Evolutionary conservation across 2,113 vertebrate genomes (phyloP).

Genomic region (Brachirus orientalis): DNA sequence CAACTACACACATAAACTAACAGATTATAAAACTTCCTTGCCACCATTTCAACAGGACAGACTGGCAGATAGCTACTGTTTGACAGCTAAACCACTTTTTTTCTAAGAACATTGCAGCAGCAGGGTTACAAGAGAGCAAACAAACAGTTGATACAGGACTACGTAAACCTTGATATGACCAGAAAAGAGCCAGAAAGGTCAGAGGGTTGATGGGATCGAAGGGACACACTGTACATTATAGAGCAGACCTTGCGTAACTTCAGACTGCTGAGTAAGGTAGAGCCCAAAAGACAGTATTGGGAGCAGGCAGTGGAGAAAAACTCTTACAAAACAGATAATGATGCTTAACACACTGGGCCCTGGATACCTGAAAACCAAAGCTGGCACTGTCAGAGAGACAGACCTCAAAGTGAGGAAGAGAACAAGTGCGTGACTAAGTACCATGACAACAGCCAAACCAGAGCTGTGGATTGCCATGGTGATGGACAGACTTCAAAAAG

Average conservation of each 20-base stretch:
- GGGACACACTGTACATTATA: slow-evolving; percentile 45
- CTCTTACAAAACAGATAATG: slow-evolving; percentile 39
- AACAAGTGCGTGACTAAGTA: slow-evolving; percentile 28
- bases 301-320: slow-evolving; percentile 34
- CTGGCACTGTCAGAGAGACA: slow-evolving; percentile 11
- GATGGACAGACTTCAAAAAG: slow-evolving; percentile 34
- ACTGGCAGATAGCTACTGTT: slow-evolving; percentile 40
- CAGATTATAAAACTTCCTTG: slow-evolving; percentile 54
- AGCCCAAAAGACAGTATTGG: slow-evolving; percentile 20
- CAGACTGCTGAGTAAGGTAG: slow-evolving; percentile 7
- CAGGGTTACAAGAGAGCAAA: slow-evolving; percentile 45
- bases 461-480: slow-evolving; percentile 51
- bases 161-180: slow-evolving; percentile 27
- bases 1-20: slow-evolving; percentile 28
- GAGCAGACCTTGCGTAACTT: slow-evolving; percentile 34
- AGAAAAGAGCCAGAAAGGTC: slow-evolving; percentile 37
- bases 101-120: slow-evolving; percentile 53
- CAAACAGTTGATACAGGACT: slow-evolving; percentile 40
- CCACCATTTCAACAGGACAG: slow-evolving; percentile 34
- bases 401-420: slow-evolving; percentile 20
- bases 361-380: slow-evolving; percentile 43
- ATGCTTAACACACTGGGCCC: slow-evolving; percentile 21
- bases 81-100: slow-evolving; percentile 25
- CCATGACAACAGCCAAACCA: slow-evolving; percentile 64
- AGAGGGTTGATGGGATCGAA: slow-evolving; percentile 38